Evolutionary conservation across 2,888 invertebrate species (phyloP).

Genomic region (Cryptophagus acutangulus): DNA sequence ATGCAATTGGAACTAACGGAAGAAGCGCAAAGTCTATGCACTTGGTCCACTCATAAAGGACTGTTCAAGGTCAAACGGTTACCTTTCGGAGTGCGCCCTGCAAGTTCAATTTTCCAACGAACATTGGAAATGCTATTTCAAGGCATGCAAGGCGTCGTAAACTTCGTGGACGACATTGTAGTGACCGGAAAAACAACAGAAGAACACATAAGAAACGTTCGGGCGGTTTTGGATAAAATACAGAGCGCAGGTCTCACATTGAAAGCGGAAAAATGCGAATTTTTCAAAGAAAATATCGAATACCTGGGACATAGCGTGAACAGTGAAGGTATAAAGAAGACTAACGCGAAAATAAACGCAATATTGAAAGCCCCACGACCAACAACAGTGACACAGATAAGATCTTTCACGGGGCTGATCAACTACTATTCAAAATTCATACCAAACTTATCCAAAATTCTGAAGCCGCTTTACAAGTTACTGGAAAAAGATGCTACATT

Average conservation of each 20-base stretch:
- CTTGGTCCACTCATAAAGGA: neutral
- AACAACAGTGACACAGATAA: conserved; percentile 1
- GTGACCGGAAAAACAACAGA: conserved; percentile 19
- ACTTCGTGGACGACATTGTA: conserved; percentile 21
- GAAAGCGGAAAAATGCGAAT: conserved; percentile 25
- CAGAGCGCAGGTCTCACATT: neutral
- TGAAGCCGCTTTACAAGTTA: conserved; percentile 6
- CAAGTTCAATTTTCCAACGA: conserved; percentile 1
- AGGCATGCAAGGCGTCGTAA: conserved; percentile 10
- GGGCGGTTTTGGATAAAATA: neutral
- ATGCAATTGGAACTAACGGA: neutral
- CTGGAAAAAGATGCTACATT: conserved; percentile 16
- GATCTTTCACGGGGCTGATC: neutral
- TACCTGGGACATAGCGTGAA: conserved; percentile 27
- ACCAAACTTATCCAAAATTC: conserved; percentile 10
- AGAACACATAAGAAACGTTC: conserved; percentile 11
- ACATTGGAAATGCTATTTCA: conserved; percentile 3
- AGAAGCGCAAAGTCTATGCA: neutral
- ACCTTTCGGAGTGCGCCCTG: neutral
- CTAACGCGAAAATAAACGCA: conserved; percentile 10
- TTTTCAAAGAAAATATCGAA: conserved; percentile 19
- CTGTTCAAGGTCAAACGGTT: neutral
- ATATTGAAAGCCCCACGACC: conserved; percentile 16
- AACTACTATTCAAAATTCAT: conserved; percentile 6
- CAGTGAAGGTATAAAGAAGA: conserved; percentile 21